Evolutionary conservation across 2,888 invertebrate genomes (phyloP).

Genomic region (Cheiracanthium punctorium): DNA sequence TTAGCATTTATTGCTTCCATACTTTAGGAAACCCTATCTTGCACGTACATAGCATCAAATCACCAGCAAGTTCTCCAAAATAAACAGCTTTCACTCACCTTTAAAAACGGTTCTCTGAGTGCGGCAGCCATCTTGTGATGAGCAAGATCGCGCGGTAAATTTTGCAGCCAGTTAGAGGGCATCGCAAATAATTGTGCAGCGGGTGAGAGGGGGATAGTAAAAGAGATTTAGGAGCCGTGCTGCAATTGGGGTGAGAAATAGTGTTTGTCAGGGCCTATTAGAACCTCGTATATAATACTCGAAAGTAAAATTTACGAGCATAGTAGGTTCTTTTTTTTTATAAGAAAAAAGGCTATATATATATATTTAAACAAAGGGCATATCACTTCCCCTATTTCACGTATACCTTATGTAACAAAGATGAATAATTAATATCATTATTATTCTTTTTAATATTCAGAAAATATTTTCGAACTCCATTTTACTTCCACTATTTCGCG

Average conservation of each 20-base stretch:
- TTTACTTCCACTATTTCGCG: too few species aligned
- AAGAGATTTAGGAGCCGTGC: conserved; percentile 20
- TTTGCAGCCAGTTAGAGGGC: conserved; percentile 31
- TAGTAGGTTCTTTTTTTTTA: too few species aligned
- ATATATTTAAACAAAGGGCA: too few species aligned
- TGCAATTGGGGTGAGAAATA: conserved; percentile 20
- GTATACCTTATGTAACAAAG: too few species aligned
- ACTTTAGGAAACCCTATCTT: neutral
- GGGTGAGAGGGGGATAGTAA: neutral
- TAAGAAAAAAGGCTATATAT: too few species aligned
- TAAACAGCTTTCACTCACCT: conserved; percentile 27
- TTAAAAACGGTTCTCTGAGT: neutral
- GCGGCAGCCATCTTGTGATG: conserved; percentile 56
- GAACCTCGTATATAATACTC: neutral
- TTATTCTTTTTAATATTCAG: too few species aligned
- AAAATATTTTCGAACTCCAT: too few species aligned
- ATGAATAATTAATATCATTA: too few species aligned
- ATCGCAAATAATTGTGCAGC: neutral
- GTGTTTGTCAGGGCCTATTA: conserved; percentile 3
- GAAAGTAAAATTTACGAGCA: neutral
- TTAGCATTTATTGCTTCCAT: neutral
- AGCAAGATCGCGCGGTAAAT: neutral
- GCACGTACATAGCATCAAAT: neutral
- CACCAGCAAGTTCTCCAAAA: neutral
- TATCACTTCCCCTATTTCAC: too few species aligned